These are phyloP conservation scores for Magallana ariakensis DNA, from an alignment of 1,140 invertebrate genomes.

Conservation along the genomic window DNA sequence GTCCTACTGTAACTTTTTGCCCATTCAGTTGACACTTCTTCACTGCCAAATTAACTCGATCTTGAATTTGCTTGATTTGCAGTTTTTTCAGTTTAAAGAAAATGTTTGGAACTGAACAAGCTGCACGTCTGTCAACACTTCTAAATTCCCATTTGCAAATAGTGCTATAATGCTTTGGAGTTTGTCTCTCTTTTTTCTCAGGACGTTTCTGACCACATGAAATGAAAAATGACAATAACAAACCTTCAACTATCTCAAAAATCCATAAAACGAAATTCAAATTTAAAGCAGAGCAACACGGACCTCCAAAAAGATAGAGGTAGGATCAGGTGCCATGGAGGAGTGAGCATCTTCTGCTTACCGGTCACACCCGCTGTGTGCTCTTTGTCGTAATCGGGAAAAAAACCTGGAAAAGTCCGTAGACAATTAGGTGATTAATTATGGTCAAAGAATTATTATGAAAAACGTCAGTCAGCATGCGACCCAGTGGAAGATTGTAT, in stretches of 20 bases:
- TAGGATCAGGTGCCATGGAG: no score
- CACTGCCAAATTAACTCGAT: constrained; percentile 46
- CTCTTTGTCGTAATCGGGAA: no score
- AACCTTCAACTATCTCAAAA: constrained; percentile 49
- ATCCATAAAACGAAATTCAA: no score
- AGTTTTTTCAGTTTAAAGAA: constrained; percentile 65
- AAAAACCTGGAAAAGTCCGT: no score
- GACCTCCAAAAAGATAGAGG: no score
- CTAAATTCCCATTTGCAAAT: constrained; percentile 61
- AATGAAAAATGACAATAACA: constrained; percentile 57
- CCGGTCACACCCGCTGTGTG: no score
- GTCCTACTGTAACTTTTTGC: constrained; percentile 37
- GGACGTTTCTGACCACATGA: constrained; percentile 54
- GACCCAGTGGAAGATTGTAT: no score
- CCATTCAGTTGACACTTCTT: constrained; percentile 51
- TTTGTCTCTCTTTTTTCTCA: constrained; percentile 34
- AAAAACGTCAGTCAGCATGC: no score
- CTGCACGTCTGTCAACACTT: constrained; percentile 51
- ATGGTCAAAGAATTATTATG: no score
- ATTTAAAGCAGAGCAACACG: no score
- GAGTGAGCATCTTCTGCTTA: no score
- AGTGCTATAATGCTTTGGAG: constrained; percentile 48
- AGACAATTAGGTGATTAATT: no score
- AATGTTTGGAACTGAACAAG: constrained; percentile 54
- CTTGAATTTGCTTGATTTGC: constrained; percentile 52